Evolutionary conservation across 2,113 vertebrate genomes (phyloP).

Genomic region (Nothoprocta pentlandii): DNA sequence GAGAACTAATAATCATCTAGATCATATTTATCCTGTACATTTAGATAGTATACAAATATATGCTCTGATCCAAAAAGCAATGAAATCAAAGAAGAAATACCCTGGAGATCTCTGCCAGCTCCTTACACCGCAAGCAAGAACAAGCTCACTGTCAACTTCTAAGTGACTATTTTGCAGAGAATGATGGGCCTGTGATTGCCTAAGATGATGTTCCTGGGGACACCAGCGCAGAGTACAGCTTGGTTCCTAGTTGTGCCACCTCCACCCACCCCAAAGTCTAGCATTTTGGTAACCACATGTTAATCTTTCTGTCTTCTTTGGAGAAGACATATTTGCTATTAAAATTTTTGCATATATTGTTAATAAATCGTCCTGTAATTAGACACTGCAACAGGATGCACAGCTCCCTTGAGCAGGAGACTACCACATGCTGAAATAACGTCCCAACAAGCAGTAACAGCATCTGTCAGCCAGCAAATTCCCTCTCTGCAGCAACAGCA

Average conservation of each 20-base stretch:
- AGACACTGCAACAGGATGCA: neutral
- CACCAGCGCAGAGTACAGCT: neutral
- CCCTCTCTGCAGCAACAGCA: neutral
- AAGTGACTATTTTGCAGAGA: neutral
- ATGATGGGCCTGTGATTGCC: neutral
- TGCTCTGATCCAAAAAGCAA: neutral
- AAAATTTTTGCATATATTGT: neutral
- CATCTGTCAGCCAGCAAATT: neutral
- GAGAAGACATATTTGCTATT: neutral
- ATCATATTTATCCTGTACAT: neutral
- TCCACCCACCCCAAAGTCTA: neutral
- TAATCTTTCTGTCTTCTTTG: neutral
- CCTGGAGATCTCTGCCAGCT: neutral
- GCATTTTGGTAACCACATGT: neutral
- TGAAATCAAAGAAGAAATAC: neutral
- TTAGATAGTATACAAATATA: neutral
- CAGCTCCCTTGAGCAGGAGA: neutral
- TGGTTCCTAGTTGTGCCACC: neutral
- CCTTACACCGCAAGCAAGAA: neutral
- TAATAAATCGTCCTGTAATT: neutral
- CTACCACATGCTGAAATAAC: neutral
- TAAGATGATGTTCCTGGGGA: neutral
- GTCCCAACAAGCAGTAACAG: neutral
- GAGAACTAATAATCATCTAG: neutral
- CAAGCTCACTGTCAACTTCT: neutral